phyloP scores from a whole-genome alignment of 2,797 vertebrate genomes.

The Phoebastria nigripes region DNA sequence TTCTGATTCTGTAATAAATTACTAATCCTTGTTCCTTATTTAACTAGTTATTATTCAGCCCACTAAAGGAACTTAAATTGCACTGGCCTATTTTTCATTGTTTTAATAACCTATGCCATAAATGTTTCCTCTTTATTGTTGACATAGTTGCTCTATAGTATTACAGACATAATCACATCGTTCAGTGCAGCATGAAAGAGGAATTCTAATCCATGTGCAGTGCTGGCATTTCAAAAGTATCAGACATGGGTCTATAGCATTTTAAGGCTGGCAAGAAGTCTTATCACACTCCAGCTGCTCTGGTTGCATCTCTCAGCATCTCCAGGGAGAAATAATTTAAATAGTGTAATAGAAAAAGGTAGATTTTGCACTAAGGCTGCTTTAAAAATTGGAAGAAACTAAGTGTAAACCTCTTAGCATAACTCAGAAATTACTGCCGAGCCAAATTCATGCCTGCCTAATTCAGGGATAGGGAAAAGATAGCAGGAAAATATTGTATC shows the following conservation, averaged over 20 bases:
- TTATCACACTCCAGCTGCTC: background rate
- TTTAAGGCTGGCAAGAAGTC: background rate
- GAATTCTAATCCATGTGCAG: background rate
- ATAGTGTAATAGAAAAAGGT: background rate
- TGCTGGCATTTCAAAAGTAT: background rate
- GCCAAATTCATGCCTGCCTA: background rate
- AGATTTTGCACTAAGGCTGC: background rate
- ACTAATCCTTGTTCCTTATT: slow-evolving; percentile 7
- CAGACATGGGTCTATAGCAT: background rate
- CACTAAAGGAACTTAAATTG: slow-evolving; percentile 3
- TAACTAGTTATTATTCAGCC: slow-evolving; percentile 15
- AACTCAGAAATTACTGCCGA: background rate
- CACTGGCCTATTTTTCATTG: slow-evolving; percentile 2
- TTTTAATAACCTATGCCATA: slow-evolving; percentile 3
- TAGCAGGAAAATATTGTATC: background rate
- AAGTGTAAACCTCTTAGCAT: background rate
- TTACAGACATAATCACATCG: background rate
- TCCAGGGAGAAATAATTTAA: background rate
- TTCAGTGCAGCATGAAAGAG: background rate
- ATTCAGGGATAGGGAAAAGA: background rate
- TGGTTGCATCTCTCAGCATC: background rate
- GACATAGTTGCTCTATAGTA: background rate
- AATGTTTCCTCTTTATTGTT: slow-evolving; percentile 1
- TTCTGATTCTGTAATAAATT: slow-evolving; percentile 16
- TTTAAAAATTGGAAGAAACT: background rate